Conservation (phyloP, 2,888 invertebrate species). For the Apocheima hispidaria region DNA sequence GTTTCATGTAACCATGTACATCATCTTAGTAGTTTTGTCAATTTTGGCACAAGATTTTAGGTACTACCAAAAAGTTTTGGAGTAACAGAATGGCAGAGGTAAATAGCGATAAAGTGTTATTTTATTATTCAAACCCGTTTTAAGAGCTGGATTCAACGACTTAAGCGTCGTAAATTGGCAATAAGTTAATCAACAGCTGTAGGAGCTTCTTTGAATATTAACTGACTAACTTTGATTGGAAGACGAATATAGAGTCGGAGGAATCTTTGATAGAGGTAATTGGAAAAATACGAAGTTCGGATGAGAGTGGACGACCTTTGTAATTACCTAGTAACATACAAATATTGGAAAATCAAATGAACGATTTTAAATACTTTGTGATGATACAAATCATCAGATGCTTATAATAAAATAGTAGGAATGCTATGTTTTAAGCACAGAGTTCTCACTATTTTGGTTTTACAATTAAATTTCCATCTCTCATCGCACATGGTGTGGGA, state of each 20-base stretch:
- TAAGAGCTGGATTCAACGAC: background rate
- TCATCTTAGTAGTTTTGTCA: too few species aligned
- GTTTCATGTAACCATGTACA: too few species aligned
- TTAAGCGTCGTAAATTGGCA: constrained; percentile 9
- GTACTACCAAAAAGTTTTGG: background rate
- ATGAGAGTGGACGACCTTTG: background rate
- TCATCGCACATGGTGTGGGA: too few species aligned
- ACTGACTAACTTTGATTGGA: constrained; percentile 24
- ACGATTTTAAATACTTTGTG: too few species aligned
- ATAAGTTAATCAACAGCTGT: constrained; percentile 20
- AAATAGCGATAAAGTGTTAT: background rate
- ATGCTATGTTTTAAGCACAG: too few species aligned
- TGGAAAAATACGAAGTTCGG: constrained; percentile 4
- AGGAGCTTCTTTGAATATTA: constrained; percentile 20
- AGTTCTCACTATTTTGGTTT: too few species aligned
- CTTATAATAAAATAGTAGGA: too few species aligned
- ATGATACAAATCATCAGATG: too few species aligned
- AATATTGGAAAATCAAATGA: too few species aligned
- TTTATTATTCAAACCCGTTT: constrained; percentile 11
- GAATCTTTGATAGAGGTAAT: constrained; percentile 8
- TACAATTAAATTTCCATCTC: too few species aligned
- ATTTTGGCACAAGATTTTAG: background rate
- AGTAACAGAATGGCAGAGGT: background rate
- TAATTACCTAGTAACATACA: background rate
- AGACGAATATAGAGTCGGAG: constrained; percentile 9